phyloP scores from a whole-genome alignment of 2,113 vertebrate species.

The Leuciscus idus region DNA sequence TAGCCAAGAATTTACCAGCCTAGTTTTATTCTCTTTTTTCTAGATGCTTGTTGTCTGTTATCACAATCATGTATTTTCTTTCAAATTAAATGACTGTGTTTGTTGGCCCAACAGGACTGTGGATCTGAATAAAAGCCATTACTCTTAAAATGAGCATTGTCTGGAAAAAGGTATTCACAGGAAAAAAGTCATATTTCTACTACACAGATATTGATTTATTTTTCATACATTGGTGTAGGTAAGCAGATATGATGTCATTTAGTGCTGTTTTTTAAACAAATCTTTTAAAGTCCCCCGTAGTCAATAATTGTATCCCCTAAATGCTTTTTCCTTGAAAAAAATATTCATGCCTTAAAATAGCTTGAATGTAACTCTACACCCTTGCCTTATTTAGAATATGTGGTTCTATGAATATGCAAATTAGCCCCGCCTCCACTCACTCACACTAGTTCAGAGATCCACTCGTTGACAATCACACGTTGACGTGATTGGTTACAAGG shows the following conservation, averaged over 20 bases:
- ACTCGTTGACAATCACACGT: no score
- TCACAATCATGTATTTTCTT: constrained; percentile 9
- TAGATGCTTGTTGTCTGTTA: not conserved
- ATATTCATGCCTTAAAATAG: no score
- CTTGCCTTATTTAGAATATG: no score
- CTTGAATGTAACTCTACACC: no score
- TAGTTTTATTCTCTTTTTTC: constrained; percentile 35
- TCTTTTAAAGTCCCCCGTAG: no score
- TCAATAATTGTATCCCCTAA: no score
- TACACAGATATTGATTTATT: not conserved
- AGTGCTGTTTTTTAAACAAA: not conserved
- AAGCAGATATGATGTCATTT: not conserved
- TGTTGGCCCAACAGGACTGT: not conserved
- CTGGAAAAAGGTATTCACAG: not conserved
- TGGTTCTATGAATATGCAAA: no score
- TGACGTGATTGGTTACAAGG: no score
- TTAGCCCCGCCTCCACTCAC: no score
- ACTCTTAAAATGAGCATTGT: not conserved
- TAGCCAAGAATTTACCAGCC: constrained; percentile 26
- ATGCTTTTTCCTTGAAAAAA: no score
- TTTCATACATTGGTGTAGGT: not conserved
- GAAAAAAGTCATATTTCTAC: not conserved
- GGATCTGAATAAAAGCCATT: constrained; percentile 12
- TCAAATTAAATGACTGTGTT: not conserved
- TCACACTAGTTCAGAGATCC: no score